Percentiles rank a stretch among this genome's conserved stretches.
Conservation (phyloP, 2,797 vertebrate species). For the Mus caroli region DNA sequence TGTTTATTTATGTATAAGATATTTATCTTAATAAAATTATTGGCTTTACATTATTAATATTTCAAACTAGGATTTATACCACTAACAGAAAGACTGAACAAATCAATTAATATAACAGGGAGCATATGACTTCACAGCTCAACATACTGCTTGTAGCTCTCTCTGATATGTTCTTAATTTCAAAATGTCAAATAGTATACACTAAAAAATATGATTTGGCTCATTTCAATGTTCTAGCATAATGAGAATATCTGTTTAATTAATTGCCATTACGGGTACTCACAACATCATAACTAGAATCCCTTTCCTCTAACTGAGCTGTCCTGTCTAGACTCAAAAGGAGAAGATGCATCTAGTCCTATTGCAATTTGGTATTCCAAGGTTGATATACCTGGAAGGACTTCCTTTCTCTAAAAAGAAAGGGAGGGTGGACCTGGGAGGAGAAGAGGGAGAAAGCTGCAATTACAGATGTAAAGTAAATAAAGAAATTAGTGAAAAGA, state of each 20-base stretch:
- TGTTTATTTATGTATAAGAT: neutral
- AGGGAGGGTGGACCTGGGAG: neutral
- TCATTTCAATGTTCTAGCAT: neutral
- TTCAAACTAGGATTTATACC: conserved; percentile 36
- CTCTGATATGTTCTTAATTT: conserved; percentile 25
- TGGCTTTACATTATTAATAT: neutral
- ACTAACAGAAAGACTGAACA: conserved; percentile 3
- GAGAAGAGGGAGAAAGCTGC: neutral
- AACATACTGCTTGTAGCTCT: conserved; percentile 3
- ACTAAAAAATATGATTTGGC: neutral
- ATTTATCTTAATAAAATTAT: conserved; percentile 14
- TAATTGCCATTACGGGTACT: neutral
- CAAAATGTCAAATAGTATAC: conserved; percentile 24
- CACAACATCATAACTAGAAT: neutral
- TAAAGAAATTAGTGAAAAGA: neutral
- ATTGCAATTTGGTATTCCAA: neutral
- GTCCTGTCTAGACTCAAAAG: neutral
- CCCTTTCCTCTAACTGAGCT: neutral
- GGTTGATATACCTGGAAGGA: neutral
- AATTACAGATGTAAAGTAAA: neutral
- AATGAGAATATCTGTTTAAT: neutral
- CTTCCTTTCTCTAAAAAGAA: neutral
- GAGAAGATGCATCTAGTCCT: neutral
- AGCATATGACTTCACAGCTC: conserved; percentile 46
- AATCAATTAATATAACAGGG: neutral